Evolutionary conservation across 2,113 vertebrate species (phyloP).

Genomic region (Gnathonemus longibarbis): DNA sequence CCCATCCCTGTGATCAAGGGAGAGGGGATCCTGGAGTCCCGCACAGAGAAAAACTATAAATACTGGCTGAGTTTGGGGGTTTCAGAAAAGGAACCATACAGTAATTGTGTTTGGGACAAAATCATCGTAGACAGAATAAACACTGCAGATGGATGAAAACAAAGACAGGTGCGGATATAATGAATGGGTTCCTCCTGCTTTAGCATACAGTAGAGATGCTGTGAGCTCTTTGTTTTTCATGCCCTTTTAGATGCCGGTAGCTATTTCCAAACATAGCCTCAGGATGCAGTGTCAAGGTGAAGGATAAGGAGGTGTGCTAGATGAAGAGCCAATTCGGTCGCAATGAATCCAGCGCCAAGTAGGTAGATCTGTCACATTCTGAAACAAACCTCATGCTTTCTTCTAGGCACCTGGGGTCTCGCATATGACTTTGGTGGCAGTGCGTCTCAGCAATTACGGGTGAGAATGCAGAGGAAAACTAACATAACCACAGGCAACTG

Average conservation of each 20-base stretch:
- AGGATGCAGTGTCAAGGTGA: neutral
- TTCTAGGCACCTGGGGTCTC: neutral
- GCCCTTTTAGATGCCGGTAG: neutral
- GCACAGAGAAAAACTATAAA: neutral
- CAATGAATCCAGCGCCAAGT: neutral
- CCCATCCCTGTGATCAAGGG: neutral
- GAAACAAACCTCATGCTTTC: neutral
- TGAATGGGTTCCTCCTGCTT: neutral
- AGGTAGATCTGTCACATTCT: neutral
- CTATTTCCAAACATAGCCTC: neutral
- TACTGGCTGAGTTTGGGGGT: neutral
- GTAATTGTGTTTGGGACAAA: neutral
- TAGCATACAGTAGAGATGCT: neutral
- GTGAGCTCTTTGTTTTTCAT: neutral
- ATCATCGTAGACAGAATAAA: neutral
- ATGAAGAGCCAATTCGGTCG: neutral
- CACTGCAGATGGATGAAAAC: neutral
- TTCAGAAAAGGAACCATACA: neutral
- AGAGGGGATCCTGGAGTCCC: neutral
- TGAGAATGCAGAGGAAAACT: neutral
- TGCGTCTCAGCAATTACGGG: neutral
- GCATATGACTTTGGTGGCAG: neutral
- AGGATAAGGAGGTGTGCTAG: neutral
- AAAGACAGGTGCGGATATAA: neutral
- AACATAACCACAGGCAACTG: neutral